Conservation (phyloP, 2,113 vertebrate genomes). For the Forbesichthys agassizii region DNA sequence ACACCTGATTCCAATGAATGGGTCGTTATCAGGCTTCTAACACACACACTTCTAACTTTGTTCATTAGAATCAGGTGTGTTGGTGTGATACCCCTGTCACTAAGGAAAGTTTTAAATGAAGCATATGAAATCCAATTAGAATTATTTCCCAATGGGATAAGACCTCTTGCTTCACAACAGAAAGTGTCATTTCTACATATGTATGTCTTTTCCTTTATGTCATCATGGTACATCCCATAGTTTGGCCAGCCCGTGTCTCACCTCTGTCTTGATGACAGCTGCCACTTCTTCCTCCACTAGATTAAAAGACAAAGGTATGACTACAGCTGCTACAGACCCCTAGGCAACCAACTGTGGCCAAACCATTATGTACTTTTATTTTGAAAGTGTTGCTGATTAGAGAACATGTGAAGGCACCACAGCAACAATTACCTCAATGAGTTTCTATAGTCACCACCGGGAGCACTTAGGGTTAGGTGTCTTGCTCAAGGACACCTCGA, state of each 20-base stretch:
- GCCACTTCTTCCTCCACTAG: constrained; percentile 77
- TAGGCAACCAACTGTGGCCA: constrained; percentile 24
- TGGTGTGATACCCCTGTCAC: too few species aligned
- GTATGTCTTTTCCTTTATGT: constrained; percentile 18
- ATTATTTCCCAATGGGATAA: too few species aligned
- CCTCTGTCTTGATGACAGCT: constrained; percentile 76
- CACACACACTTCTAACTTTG: too few species aligned
- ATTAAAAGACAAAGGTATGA: constrained; percentile 56
- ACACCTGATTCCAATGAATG: too few species aligned
- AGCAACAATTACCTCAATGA: constrained; percentile 57
- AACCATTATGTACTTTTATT: constrained; percentile 44
- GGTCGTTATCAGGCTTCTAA: too few species aligned
- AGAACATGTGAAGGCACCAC: constrained; percentile 55
- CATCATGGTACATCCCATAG: constrained; percentile 46
- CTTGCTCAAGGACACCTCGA: too few species aligned
- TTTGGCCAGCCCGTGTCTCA: constrained; percentile 52
- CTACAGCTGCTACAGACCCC: constrained; percentile 41
- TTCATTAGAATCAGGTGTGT: too few species aligned
- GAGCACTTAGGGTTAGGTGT: too few species aligned
- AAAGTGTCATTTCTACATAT: constrained; percentile 14
- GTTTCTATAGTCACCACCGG: constrained; percentile 53
- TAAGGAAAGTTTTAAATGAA: not conserved
- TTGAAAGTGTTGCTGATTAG: constrained; percentile 22
- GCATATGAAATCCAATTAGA: not conserved
- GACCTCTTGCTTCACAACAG: not conserved